A percentile compares a stretch with the other conserved stretches of the same genome.
These are phyloP conservation scores for Biston betularia DNA, from an alignment of 2,888 invertebrate species.

Conservation along the genomic window DNA sequence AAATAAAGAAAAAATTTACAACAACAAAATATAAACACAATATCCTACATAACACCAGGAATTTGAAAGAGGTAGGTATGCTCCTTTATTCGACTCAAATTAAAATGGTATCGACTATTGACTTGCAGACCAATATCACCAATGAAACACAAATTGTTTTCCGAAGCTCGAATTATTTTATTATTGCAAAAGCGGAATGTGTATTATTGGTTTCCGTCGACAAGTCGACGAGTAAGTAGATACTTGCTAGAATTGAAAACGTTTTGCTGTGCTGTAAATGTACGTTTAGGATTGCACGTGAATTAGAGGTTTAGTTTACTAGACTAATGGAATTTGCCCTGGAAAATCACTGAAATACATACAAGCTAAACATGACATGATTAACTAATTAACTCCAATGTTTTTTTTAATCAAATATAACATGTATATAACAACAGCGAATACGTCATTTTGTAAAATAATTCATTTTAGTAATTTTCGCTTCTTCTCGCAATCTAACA, in stretches of 20 bases:
- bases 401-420: too few relatives aligned
- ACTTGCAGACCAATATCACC: slow-evolving; percentile 39
- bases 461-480: too few relatives aligned
- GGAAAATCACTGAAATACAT: too few relatives aligned
- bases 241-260: slow-evolving; percentile 29
- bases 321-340: too few relatives aligned
- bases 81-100: slow-evolving; percentile 30
- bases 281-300: slow-evolving; percentile 8
- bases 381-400: too few relatives aligned
- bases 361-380: too few relatives aligned
- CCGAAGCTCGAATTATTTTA: slow-evolving; percentile 47
- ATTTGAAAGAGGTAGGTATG: slow-evolving; percentile 24
- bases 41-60: not conserved
- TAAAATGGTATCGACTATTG: slow-evolving; percentile 38
- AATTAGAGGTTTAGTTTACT: too few relatives aligned
- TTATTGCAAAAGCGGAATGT: slow-evolving; percentile 45
- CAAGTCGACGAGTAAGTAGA: slow-evolving; percentile 27
- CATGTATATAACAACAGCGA: too few relatives aligned
- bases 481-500: too few relatives aligned
- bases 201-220: slow-evolving; percentile 45
- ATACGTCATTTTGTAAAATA: too few relatives aligned
- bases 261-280: slow-evolving; percentile 20
- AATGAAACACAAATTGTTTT: slow-evolving; percentile 47
- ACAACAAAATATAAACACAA: not conserved
- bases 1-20: not conserved